Conservation (phyloP, 2,113 vertebrate species). For the Tichodroma muraria region DNA sequence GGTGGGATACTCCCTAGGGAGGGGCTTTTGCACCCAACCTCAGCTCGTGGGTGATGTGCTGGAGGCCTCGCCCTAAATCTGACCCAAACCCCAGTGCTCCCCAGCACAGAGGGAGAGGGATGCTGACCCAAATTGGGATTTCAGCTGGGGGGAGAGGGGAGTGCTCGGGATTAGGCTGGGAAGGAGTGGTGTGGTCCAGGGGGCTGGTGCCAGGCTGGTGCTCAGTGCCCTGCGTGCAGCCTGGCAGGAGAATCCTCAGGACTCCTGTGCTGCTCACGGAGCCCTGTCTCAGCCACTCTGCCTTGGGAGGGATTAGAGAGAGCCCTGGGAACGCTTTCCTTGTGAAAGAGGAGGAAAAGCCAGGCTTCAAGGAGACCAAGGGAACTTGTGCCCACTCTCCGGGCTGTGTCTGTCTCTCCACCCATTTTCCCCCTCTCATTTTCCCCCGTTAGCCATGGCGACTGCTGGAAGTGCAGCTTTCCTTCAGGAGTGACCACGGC, state of each 20-base stretch:
- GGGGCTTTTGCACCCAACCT: not conserved
- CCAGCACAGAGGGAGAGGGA: not conserved
- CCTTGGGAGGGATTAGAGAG: not conserved
- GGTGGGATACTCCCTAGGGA: not conserved
- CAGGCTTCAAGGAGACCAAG: not conserved
- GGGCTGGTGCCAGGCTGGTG: not conserved
- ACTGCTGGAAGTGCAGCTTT: not conserved
- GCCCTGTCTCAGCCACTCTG: not conserved
- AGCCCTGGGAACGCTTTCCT: not conserved
- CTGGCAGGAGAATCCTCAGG: not conserved
- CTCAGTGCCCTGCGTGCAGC: not conserved
- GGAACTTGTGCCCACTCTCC: not conserved
- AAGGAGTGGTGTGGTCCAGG: not conserved
- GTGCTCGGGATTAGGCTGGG: not conserved
- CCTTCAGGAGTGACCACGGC: not conserved
- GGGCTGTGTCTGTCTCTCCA: not conserved
- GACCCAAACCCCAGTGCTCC: not conserved
- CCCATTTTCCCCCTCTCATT: not conserved
- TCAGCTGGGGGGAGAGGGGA: not conserved
- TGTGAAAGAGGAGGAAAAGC: not conserved
- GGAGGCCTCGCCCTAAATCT: not conserved
- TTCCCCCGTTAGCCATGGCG: not conserved
- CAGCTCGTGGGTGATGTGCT: not conserved
- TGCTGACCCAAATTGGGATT: not conserved
- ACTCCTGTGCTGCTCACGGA: fast-evolving